Base-by-base conservation (phyloP, 2,113 vertebrate genomes). In the Gymnarchus niloticus region DNA sequence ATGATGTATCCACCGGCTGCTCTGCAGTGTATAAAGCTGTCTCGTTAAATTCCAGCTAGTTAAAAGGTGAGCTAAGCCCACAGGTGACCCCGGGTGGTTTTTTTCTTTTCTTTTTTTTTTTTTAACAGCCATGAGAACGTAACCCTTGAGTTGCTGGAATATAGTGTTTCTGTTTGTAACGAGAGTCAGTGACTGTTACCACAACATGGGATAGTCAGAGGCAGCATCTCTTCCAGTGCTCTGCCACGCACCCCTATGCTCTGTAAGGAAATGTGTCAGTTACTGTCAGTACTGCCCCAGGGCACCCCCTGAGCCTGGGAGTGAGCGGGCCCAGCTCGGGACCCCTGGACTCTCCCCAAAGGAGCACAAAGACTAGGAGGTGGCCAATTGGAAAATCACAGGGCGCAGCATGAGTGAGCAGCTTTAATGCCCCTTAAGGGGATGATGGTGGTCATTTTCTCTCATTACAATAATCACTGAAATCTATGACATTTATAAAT, bases 261-360 rank as follows among this genome's bases (percentile, higher is more conserved):
- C 86, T 93, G 94, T 95, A 96, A 95, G 94, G 93, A 95, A 96
- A 96, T 94, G 92, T 95, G 94, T 95, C 95, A 96, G 94, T 96
- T 96, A 96, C 95, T 92, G 95, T 93, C 92, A 93, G 92, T 91
- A 95, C 89, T 46, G 95, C 95, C 95, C 94, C 83, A 92, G 95
- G 95, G 94, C 89, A 94, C 90, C 8, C 92, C 93, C 93, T 91
- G 89, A 92, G 92, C 91, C 90, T 91, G 87, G 92, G 92, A 94
- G 91, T 92, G 93, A 94, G 93, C 91, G 92, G 94, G 94, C 93
- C 92, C 90, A 2, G 19, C 3, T n/a, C 92, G 76, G 44, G 82
- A 87, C 90, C 93, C 94, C 89, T 95, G 94, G n/a, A n/a, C n/a
- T n/a, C n/a, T n/a, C n/a, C n/a, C n/a, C n/a, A n/a, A n/a, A 95